Evolutionary conservation across 2,888 invertebrate species (phyloP), one percentile per base, ranked within the genome.

Genomic region (Drosophila setosimentum): DNA sequence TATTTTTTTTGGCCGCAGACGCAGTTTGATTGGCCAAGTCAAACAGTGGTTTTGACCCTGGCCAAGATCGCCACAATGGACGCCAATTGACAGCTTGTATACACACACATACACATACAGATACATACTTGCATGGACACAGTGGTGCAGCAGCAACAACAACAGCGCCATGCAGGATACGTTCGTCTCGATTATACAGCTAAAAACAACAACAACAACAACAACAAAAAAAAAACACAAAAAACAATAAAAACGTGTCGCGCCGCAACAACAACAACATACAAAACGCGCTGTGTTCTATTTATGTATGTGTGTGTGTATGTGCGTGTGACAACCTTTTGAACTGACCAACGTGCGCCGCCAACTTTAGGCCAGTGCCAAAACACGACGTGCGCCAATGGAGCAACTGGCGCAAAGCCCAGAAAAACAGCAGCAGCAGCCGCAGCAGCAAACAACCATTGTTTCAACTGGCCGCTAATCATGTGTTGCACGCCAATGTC

Each of bases 141-240:
- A 81, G 76, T 80, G 85, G 76, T 50, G 54, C 63, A 71, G 55
- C 59, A 76, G 61, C 76, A 83, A 70, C 71, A 77, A 80, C 57
- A 83, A 45, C 78, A 69, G 69, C 68, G 29, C 51, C 73, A 16
- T 64, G 68, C 58, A 69, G 77, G 78, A 85, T 82, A 80, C 85
- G 92, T 92, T 91, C 92, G 92, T 92, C 92, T 92, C 92, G 92
- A 93, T 92, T 89, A 92, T 92, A 91, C 92, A 92, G 91, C 89
- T 74, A 74, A 65, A 60, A 87, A 76, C 27, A 80, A 79, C 62
- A 84, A 83, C 62, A 78, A 73, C 64, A 77, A 83, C 64, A 73
- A 67, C 62, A 80, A 74, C 66, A 63, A 71, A 27, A 70, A 77
- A 51, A 27, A 70, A 81, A 53, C 42, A 59, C 2, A 21, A 21